Conservation (phyloP, 35 echinoderm and acorn worm genomes). For the Holothuria glaberrima region DNA sequence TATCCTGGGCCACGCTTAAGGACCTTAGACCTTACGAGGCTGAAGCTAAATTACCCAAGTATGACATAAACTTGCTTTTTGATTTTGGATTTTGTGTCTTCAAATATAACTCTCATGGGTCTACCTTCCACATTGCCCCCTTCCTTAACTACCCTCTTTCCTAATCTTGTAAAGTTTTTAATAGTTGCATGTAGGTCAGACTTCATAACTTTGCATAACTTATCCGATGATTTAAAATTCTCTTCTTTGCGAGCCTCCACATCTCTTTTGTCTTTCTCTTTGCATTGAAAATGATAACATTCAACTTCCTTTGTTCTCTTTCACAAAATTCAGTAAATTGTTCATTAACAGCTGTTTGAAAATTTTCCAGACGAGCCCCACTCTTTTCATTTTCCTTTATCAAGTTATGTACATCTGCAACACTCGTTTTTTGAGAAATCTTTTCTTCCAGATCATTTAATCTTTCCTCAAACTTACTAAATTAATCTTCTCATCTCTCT, state of each 20-base stretch:
- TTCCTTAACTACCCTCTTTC: background rate
- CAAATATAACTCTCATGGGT: no score
- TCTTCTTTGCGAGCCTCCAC: background rate
- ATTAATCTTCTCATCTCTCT: background rate
- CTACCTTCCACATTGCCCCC: constrained; percentile 5
- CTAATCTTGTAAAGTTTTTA: background rate
- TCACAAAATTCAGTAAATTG: background rate
- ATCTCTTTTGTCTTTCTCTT: constrained; percentile 8
- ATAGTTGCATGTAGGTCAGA: background rate
- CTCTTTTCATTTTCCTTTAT: background rate
- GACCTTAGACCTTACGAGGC: no score
- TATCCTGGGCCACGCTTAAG: no score
- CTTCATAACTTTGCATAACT: constrained; percentile 6
- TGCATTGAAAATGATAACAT: constrained; percentile 23
- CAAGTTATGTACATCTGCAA: background rate
- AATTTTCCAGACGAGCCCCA: background rate
- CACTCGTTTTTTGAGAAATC: background rate
- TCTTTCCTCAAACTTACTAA: no score
- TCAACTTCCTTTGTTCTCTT: background rate
- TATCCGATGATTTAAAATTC: background rate
- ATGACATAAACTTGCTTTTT: no score
- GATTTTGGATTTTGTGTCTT: background rate
- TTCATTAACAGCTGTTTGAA: constrained; percentile 8
- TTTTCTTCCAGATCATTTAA: no score
- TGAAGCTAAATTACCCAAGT: no score